phyloP scores from a whole-genome alignment of 2,888 invertebrate genomes.

The Lasioglossum vierecki region DNA sequence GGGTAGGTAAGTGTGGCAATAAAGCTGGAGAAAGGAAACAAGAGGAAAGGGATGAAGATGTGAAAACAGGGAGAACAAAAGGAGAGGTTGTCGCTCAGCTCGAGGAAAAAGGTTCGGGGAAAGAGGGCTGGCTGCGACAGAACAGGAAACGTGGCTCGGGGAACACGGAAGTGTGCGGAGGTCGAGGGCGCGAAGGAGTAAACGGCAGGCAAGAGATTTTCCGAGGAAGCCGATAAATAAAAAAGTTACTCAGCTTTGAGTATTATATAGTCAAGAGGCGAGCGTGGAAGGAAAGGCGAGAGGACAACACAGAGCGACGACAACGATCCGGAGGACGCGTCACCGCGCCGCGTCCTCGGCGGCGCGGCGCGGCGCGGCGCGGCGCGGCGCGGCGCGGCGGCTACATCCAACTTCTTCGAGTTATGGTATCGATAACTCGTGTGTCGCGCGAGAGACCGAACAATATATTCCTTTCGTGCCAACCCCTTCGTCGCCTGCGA shows the following conservation, averaged over 20 bases:
- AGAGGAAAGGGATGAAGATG: conserved; percentile 17
- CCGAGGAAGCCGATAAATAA: conserved; percentile 71
- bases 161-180: conserved; percentile 51
- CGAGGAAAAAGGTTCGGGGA: conserved; percentile 19
- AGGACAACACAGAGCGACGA: conserved; percentile 47
- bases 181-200: conserved; percentile 42
- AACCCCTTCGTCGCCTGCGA: conserved; percentile 44
- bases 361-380: conserved; percentile 26
- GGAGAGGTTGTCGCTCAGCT: conserved; percentile 10
- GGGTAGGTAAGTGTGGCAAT: conserved; percentile 16
- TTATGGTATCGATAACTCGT: conserved; percentile 78
- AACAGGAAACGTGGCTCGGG: conserved; percentile 37
- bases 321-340: conserved; percentile 47
- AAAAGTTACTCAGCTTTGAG: conserved; percentile 68
- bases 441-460: conserved; percentile 56
- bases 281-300: conserved; percentile 29
- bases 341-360: not conserved
- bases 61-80: conserved; percentile 29
- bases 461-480: conserved; percentile 58
- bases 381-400: conserved; percentile 27
- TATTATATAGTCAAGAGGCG: conserved; percentile 52
- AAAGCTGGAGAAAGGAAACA: conserved; percentile 34
- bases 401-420: conserved; percentile 69
- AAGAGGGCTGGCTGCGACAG: conserved; percentile 17
- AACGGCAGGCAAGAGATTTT: conserved; percentile 59